These are phyloP conservation scores for Enteromius viviparus DNA, from an alignment of 2,797 vertebrate genomes.

Conservation along the genomic window DNA sequence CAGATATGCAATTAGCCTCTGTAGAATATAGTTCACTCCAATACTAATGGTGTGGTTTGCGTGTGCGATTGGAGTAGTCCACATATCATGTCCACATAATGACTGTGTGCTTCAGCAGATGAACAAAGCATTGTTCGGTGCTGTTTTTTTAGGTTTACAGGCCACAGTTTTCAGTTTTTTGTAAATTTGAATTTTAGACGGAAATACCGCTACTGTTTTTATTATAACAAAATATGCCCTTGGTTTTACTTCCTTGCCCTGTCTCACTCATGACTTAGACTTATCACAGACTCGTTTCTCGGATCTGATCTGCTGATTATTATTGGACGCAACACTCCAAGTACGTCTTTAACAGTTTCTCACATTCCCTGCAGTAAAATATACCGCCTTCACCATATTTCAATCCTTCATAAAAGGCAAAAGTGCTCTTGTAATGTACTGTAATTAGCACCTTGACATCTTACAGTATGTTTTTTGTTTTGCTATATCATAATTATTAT, in stretches of 20 bases:
- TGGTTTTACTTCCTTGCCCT: not conserved
- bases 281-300: not conserved
- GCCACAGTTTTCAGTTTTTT: not conserved
- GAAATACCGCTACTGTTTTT: not conserved
- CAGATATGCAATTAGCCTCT: conserved; percentile 57
- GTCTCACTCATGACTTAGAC: not conserved
- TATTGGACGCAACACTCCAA: conserved; percentile 11
- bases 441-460: conserved; percentile 8
- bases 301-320: not conserved
- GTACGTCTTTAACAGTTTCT: conserved; percentile 1
- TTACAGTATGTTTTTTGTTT: conserved; percentile 30
- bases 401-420: not conserved
- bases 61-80: conserved; percentile 44
- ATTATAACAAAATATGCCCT: conserved; percentile 6
- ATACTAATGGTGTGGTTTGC: conserved; percentile 49
- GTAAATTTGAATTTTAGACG: not conserved
- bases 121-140: conserved; percentile 2
- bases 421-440: conserved; percentile 5
- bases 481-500: not conserved
- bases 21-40: conserved; percentile 54
- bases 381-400: conserved; percentile 31
- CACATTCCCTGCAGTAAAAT: conserved; percentile 25
- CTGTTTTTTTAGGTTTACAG: not conserved
- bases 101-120: conserved; percentile 7
- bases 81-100: conserved; percentile 34